Base-by-base conservation (phyloP, 2,113 vertebrate species). In the Psilopogon haemacephalus region DNA sequence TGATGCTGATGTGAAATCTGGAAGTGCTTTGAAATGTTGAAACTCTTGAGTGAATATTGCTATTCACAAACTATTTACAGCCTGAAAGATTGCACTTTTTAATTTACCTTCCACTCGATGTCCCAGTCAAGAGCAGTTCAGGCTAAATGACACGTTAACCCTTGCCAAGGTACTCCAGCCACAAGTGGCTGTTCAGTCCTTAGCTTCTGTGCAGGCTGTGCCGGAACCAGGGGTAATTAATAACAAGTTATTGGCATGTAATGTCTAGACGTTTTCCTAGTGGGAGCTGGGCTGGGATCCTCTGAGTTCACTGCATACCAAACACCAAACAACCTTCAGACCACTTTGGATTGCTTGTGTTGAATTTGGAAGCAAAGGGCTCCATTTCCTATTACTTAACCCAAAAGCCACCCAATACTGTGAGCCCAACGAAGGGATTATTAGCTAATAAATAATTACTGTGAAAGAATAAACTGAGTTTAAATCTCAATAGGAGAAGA, bases 391-490 rank as follows among this genome's bases (percentile, higher is more conserved):
- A 63, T 26, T 44, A 18, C 64, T 91, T 94, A 91, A 93, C 78
- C 82, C 24, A 73, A 72, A 85, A 87, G 91, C 84, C 89, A 83
- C 74, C 64, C 75, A 87, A 65, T 74, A 37, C 71, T 35, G 37
- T 0, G 0, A 68, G 50, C 65, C 75, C 55, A 26, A 79, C 54
- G 91, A 73, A 87, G 42, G 69, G 89, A 80, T 94, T 92, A 94
- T 89, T 91, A 91, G 46, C 71, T 83, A 93, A 91, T 89, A 96
- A 94, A 94, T 94, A 89, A 89, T 92, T 88, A 73, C 75, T 74
- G 8, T n/a, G 56, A 48, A 91, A 88, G 82, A 86, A 74, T 77
- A 89, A 90, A 67, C 32, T 10, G 28, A 88, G 72, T 94, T 94
- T 60, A 74, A 90, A 90, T 65, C 62, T 86, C 50, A 27, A 0